A percentile compares a stretch with the other conserved stretches of the same genome.
phyloP scores from a whole-genome alignment of 30 jellyfish, hydroid and myxozoan genomes.

The Hydractinia echinata region DNA sequence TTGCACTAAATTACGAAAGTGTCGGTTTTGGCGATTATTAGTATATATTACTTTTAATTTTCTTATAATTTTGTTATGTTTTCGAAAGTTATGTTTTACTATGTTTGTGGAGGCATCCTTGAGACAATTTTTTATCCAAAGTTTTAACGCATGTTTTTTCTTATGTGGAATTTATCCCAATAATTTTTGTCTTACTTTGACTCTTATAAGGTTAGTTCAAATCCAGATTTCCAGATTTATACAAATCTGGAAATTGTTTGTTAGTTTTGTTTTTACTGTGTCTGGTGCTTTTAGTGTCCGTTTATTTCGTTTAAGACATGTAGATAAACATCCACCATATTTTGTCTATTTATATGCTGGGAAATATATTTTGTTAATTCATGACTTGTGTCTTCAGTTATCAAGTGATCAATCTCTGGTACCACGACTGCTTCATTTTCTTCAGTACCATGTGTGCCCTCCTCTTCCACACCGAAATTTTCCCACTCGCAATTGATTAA shows the following conservation, averaged over 20 bases:
- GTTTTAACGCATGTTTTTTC: no score
- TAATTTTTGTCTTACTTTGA: no score
- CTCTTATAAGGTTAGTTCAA: no score
- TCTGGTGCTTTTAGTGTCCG: no score
- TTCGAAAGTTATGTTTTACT: no score
- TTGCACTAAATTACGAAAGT: not conserved
- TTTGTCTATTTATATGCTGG: not conserved
- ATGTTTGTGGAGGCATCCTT: no score
- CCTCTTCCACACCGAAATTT: not conserved
- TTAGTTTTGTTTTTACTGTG: no score
- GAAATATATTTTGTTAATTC: not conserved
- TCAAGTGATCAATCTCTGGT: not conserved
- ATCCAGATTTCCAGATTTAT: not conserved
- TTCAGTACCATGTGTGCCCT: constrained; percentile 6
- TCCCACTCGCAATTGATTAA: not conserved
- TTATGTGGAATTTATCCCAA: no score
- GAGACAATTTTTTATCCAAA: no score
- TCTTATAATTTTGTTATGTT: not conserved
- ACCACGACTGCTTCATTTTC: constrained; percentile 15
- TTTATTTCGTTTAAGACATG: no score
- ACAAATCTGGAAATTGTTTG: no score
- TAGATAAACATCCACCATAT: no score
- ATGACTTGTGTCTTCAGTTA: not conserved
- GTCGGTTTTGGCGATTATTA: not conserved
- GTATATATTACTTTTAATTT: not conserved